Percentiles rank a stretch among this genome's conserved stretches.
Evolutionary conservation across 2,888 invertebrate species (phyloP).

Genomic region (Cremastinae sp.): DNA sequence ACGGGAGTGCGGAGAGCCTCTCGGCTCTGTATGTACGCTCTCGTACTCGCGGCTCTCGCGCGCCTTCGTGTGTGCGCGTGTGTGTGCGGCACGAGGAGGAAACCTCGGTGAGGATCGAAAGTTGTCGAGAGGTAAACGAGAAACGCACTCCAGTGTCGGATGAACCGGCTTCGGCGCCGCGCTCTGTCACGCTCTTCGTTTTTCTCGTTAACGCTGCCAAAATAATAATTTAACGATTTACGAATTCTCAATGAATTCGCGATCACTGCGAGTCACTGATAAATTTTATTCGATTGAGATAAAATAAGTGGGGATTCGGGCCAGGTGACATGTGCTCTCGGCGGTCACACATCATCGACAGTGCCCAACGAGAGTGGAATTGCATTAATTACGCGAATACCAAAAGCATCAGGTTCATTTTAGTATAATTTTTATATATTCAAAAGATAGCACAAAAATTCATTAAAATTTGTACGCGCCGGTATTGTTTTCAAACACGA

Average conservation of each 20-base stretch:
- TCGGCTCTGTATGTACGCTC: constrained; percentile 1
- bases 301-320: constrained; percentile 25
- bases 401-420: constrained; percentile 54
- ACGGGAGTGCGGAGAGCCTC: constrained; percentile 5
- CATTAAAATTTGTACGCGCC: too few species aligned
- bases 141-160: constrained; percentile 62
- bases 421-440: constrained; percentile 47
- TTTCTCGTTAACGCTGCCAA: constrained; percentile 44
- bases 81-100: constrained; percentile 38
- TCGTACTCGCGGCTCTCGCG: neutral
- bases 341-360: constrained; percentile 52
- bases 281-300: neutral
- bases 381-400: constrained; percentile 35
- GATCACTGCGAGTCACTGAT: too few species aligned
- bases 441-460: too few species aligned
- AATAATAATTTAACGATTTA: constrained; percentile 14
- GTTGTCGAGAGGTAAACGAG: constrained; percentile 54
- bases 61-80: neutral
- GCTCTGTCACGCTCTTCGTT: constrained; percentile 48
- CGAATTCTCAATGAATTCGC: neutral
- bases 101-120: constrained; percentile 56
- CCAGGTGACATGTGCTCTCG: constrained; percentile 58
- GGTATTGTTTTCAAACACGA: too few species aligned
- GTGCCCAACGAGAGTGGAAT: constrained; percentile 53
- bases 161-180: constrained; percentile 63